Conservation (phyloP, 2,113 vertebrate species). For the Willisornis vidua region DNA sequence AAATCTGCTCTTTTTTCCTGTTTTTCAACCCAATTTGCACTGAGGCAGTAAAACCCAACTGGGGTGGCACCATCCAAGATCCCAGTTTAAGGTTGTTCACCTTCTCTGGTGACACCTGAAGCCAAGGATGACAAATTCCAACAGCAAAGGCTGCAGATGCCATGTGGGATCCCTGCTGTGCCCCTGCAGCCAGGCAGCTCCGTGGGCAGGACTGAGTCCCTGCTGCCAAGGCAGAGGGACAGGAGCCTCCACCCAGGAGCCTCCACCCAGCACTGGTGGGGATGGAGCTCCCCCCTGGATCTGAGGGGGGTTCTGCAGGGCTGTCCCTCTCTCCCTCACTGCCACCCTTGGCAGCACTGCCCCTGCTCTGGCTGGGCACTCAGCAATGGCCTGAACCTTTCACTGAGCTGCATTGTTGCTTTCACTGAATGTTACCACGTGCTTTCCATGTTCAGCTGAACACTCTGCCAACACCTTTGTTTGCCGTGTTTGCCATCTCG, state of each 20-base stretch:
- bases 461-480: neutral
- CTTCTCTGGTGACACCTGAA: neutral
- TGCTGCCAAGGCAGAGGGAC: neutral
- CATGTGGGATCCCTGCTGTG: rapidly evolving
- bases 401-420: neutral
- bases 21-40: neutral
- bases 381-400: neutral
- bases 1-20: neutral
- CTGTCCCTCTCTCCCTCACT: rapidly evolving
- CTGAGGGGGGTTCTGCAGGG: neutral
- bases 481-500: neutral
- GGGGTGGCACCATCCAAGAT: neutral
- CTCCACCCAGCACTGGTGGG: neutral
- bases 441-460: neutral
- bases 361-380: neutral
- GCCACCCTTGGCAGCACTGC: neutral
- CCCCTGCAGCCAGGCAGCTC: neutral
- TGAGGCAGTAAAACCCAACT: neutral
- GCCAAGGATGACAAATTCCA: rapidly evolving
- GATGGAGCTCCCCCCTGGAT: neutral
- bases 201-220: neutral
- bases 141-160: neutral
- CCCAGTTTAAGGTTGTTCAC: rapidly evolving
- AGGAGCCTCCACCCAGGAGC: neutral
- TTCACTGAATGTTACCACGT: neutral